Percentiles rank a stretch among this genome's conserved stretches.
phyloP scores from a whole-genome alignment of 2,113 vertebrate genomes.

The Ia io region DNA sequence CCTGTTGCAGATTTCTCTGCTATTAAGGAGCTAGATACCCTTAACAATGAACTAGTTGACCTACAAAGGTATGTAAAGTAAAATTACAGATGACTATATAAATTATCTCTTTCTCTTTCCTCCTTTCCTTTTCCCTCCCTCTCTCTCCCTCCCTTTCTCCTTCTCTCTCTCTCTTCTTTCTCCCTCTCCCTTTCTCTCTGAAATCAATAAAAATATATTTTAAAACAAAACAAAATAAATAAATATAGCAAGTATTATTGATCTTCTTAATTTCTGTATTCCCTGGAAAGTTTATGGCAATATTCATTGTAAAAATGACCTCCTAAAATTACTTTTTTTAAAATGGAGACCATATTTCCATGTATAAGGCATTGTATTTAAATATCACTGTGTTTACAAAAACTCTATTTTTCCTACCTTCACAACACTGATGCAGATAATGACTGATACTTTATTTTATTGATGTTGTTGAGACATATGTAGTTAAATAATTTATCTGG shows the following conservation, averaged over 20 bases:
- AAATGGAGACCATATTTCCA: not conserved
- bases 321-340: not conserved
- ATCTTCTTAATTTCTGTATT: conserved; percentile 10
- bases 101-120: too few species aligned
- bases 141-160: not conserved
- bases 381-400: not conserved
- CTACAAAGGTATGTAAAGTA: conserved; percentile 90
- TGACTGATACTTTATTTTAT: not conserved
- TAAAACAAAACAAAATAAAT: too few species aligned
- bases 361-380: not conserved
- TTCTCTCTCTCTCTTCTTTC: too few species aligned
- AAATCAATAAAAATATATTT: too few species aligned
- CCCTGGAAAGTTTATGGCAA: not conserved
- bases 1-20: conserved; percentile 97
- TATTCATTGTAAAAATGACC: conserved; percentile 16
- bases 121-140: not conserved
- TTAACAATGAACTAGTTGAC: conserved; percentile 98
- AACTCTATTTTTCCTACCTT: not conserved
- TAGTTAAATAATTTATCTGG: not conserved
- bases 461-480: not conserved
- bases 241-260: not conserved
- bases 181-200: not conserved
- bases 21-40: conserved; percentile 97
- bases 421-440: not conserved
- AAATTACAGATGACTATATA: not conserved